Base-by-base conservation (phyloP, 2,888 invertebrate genomes). In the Ochropacha duplaris region DNA sequence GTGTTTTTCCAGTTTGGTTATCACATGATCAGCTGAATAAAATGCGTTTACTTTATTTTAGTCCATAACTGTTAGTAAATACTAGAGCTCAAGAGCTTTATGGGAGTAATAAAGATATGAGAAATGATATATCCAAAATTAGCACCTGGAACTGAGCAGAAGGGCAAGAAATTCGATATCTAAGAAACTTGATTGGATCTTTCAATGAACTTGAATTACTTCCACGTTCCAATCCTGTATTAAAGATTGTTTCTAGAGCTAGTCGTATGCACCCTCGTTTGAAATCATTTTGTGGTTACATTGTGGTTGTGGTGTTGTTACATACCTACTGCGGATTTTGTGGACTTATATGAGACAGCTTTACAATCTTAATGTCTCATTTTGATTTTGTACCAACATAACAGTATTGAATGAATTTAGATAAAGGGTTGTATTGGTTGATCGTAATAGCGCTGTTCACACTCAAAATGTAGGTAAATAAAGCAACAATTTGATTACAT, bases 381-480 rank as follows among this genome's bases (percentile, higher is more conserved):
- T 39, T 6, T 39, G 16, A 11, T 24, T 24, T 50, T 26, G 14
- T 24, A 50, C 6, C 24, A 28, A 28, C 6, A 34, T 34, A 12
- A 34, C 4, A 36, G 16, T 51, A n/a, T 51, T 26, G 16, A 49
- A 26, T 9, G 12, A 28, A 51, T 28, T 24, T 52, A 31, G 31
- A 52, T 31, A 19, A 34, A 52, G 22, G 16, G 52, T 31, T 16
- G 22, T 19, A 52, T 5, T 14, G 44, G 50, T 26, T n/a, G 22
- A 22, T n/a, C 16, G 22, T 31, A 11, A 31, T 4, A 31, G 44
- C 44, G 4, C n/a, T 31, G 31, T 52, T 51, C 52, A 22, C 52
- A 52, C 31, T 31, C 12, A 31, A 52, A 52, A 52, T 52, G 52
- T 52, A 52, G 31, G 52, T 52, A 52, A 52, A 52, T 52, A 31